Conservation (phyloP, 2,113 vertebrate species). For the Lipophrys pholis region DNA sequence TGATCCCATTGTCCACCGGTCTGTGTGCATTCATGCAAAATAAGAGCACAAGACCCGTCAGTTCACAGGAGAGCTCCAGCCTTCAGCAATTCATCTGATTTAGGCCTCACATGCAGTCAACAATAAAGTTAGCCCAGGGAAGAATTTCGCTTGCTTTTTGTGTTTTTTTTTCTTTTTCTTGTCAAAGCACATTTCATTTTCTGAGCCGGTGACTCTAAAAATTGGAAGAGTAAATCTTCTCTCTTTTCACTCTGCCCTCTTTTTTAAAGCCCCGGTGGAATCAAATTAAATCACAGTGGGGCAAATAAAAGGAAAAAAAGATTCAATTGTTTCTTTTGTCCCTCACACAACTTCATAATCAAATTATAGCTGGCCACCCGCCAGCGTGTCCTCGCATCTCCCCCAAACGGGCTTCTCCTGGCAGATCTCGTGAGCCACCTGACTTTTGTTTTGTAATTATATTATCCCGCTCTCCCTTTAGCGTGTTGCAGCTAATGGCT, state of each 20-base stretch:
- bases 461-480: constrained; percentile 80
- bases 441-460: constrained; percentile 85
- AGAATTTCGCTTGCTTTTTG: constrained; percentile 45
- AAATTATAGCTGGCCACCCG: constrained; percentile 82
- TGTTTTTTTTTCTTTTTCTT: constrained; percentile 24
- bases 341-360: constrained; percentile 83
- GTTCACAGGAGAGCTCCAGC: constrained; percentile 25
- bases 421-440: constrained; percentile 77
- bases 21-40: constrained; percentile 73
- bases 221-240: constrained; percentile 81
- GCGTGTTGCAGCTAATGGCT: constrained; percentile 79
- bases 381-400: constrained; percentile 72
- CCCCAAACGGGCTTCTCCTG: constrained; percentile 68
- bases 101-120: constrained; percentile 66
- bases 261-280: constrained; percentile 69
- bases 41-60: constrained; percentile 65
- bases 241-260: constrained; percentile 69
- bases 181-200: constrained; percentile 66
- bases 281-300: constrained; percentile 78
- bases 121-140: constrained; percentile 54
- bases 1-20: constrained; percentile 77
- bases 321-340: constrained; percentile 83
- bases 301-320: constrained; percentile 76
- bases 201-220: constrained; percentile 69
- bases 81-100: constrained; percentile 59